Conservation (phyloP, 1,140 invertebrate genomes). For the Pogonomyrmex barbatus region DNA sequence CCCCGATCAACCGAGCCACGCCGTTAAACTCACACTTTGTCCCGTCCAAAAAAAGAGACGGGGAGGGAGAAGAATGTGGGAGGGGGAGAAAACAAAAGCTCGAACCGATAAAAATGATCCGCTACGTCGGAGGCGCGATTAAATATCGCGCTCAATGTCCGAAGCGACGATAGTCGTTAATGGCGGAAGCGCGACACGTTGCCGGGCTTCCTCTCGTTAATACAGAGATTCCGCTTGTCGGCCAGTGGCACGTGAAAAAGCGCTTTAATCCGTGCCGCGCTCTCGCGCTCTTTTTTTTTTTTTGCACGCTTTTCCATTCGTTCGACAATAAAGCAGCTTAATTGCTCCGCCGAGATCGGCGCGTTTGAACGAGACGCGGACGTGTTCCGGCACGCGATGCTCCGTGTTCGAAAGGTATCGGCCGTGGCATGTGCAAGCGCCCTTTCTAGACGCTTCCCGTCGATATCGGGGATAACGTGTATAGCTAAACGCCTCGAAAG, state of each 20-base stretch:
- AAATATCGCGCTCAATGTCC: conserved; percentile 67
- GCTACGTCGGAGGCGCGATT: conserved; percentile 62
- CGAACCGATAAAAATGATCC: conserved; percentile 66
- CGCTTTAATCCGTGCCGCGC: conserved; percentile 57
- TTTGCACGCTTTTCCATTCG: conserved; percentile 37
- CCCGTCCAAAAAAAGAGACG: background rate
- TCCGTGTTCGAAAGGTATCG: conserved; percentile 40
- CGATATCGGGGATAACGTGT: conserved; percentile 1
- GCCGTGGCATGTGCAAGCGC: conserved; percentile 6
- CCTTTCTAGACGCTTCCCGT: conserved; percentile 11
- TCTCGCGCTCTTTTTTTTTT: conserved; percentile 23
- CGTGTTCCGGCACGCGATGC: conserved; percentile 45
- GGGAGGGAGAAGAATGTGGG: too few relatives aligned
- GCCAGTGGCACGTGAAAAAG: conserved; percentile 46
- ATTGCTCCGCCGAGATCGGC: conserved; percentile 59
- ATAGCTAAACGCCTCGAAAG: background rate
- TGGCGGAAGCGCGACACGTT: conserved; percentile 49
- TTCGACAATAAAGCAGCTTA: conserved; percentile 61
- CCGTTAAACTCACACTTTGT: conserved; percentile 32
- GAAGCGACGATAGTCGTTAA: conserved; percentile 64
- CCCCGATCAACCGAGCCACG: background rate
- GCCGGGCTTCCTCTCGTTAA: conserved; percentile 54
- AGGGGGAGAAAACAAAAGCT: conserved; percentile 39
- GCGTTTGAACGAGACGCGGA: conserved; percentile 51
- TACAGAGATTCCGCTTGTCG: conserved; percentile 49